Percentiles rank a stretch among this genome's conserved stretches.
Conservation (phyloP, 1,140 invertebrate genomes). For the Protaetia brevitarsis region DNA sequence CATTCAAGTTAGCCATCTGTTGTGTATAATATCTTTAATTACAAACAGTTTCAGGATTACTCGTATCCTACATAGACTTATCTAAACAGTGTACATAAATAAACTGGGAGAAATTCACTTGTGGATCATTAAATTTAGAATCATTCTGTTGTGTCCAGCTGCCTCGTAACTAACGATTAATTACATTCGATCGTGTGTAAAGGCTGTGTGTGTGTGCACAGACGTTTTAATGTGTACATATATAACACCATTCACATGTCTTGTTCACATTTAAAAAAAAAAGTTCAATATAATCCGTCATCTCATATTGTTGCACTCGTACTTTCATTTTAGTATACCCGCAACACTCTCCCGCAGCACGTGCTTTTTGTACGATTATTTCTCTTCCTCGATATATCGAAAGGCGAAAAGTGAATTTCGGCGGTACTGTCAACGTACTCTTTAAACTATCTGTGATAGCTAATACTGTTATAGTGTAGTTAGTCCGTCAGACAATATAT, state of each 20-base stretch:
- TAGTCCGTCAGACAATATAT: background rate
- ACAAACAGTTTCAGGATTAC: background rate
- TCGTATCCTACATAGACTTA: too few relatives aligned
- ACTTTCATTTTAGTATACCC: slow-evolving; percentile 14
- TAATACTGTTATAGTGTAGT: background rate
- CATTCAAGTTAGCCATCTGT: too few relatives aligned
- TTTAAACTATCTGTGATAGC: background rate
- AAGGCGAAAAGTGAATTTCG: background rate
- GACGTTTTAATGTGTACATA: background rate
- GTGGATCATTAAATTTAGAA: slow-evolving; percentile 10
- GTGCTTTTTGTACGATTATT: background rate
- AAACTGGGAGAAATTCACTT: slow-evolving; percentile 7
- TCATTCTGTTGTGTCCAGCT: background rate
- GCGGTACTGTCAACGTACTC: background rate
- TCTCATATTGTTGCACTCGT: slow-evolving; percentile 11
- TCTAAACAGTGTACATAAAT: slow-evolving; percentile 3
- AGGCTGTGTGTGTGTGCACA: slow-evolving; percentile 3
- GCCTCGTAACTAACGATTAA: slow-evolving; percentile 7
- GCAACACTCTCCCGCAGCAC: background rate
- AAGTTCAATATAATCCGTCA: slow-evolving; percentile 12
- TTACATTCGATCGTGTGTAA: slow-evolving; percentile 10
- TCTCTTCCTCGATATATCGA: background rate
- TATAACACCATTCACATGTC: slow-evolving; percentile 15
- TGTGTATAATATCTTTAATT: background rate
- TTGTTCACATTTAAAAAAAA: background rate